Evolutionary conservation across 2,888 invertebrate species (phyloP), one percentile per base, ranked within the genome.

Genomic region (Protophormia terraenovae): DNA sequence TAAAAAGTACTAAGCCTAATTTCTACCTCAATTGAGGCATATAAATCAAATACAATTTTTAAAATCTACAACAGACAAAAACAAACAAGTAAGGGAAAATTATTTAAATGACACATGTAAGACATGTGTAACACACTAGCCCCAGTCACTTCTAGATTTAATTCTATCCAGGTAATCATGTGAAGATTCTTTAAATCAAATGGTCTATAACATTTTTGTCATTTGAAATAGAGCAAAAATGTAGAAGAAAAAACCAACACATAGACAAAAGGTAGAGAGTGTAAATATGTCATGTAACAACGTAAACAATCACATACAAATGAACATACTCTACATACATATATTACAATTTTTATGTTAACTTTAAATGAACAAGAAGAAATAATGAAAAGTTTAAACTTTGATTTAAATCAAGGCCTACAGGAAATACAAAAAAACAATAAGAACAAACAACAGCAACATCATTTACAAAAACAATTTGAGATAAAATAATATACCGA

Each of bases 61-160:
- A 32, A 69, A 73, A 60, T 83, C 47, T 66, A 60, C 41, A 71
- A 27, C 41, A 71, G 24, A 71, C 35, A 29, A 7, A 4, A 45
- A 60, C 75, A 69, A 62, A 64, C 19, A n/a, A 38, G 41, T 27
- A 83, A 5, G 35, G 53, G 35, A 55, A n/a, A n/a, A 82, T 66
- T 66, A 82, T 79, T 78, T 45, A 85, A 85, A 78, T 85, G 85
- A 82, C 85, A 82, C 85, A 82, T 82, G 85, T 85, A 71, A 75
- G 78, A 85, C 85, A 82, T 77, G 77, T 83, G 82, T 83, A 82
- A 47, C 64, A 62, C 29, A n/a, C 41, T n/a, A 14, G n/a, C 58
- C 60, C 53, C 22, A 47, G 45, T 16, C 67, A 47, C 22, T 19
- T 3, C 10, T 50, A 16, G 22, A 3, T 3, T 1, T 22, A 19